Conservation (phyloP, 2,113 vertebrate species). For the Kobus ellipsiprymnus region DNA sequence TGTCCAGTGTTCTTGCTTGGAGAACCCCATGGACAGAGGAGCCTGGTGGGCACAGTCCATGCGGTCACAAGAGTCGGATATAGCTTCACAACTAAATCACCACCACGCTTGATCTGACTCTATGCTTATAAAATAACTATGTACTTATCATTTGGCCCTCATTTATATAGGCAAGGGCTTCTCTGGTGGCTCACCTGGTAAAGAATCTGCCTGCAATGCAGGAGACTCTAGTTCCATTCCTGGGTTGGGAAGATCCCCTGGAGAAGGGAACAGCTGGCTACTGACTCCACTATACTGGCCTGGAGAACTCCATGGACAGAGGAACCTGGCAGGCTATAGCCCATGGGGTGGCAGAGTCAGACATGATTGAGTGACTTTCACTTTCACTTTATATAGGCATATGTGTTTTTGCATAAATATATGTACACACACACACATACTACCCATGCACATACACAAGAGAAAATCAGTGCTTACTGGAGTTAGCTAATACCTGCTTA, state of each 20-base stretch:
- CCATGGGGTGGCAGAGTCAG: background rate
- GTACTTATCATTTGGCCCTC: background rate
- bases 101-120: background rate
- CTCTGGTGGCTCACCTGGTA: background rate
- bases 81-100: background rate
- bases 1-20: background rate
- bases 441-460: background rate
- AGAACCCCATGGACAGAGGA: background rate
- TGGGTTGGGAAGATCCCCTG: background rate
- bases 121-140: background rate
- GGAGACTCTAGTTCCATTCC: background rate
- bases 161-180: background rate
- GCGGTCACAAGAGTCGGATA: background rate
- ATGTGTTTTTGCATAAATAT: background rate
- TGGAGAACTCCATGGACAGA: background rate
- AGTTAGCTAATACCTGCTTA: background rate
- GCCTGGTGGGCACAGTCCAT: background rate
- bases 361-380: background rate
- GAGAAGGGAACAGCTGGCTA: background rate
- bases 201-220: background rate
- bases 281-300: background rate
- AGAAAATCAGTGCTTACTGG: background rate
- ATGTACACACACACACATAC: background rate
- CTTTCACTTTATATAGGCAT: background rate
- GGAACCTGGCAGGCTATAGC: background rate